Base-by-base conservation (phyloP, 2,797 vertebrate genomes). In the Euthynnus affinis region DNA sequence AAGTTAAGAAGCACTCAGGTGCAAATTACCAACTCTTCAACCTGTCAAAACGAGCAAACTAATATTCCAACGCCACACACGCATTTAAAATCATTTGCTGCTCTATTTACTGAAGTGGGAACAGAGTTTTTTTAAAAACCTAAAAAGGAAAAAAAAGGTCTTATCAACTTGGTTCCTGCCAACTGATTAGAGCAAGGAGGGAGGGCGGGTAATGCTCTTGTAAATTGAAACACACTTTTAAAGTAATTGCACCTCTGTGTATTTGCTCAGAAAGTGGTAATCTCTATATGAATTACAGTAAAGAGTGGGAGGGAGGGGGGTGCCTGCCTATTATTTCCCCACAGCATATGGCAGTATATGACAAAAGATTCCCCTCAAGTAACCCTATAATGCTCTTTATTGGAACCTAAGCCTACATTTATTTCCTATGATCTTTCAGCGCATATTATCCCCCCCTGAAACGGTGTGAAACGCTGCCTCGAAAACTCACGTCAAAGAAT, bases 141-240 rank as follows among this genome's bases (percentile, higher is more conserved):
- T 6, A 5, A 70, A 55, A 13, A 82, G 57, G n/a, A n/a, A n/a
- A n/a, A n/a, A n/a, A n/a, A n/a, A 66, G 37, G 65, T 71, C 55
- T 73, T n/a, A 72, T 80, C 17, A 29, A 82, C 78, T 79, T 22
- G 1, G 81, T 80, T 84, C 55, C 76, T 13, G 1, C 71, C 51
- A 79, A 71, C 22, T 60, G 58, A 81, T 44, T 18, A 34, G 44
- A 74, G 63, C 68, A 6, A 74, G 61, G 34, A 10, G 37, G 8
- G 37, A 10, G 2, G 37, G 37, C 9, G 3, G 37, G 2, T 60
- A 58, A 17, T 14, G 44, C 71, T 77, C 65, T 57, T 78, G 80
- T 80, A 85, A 88, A 84, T 59, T 83, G 37, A 82, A 86, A 87
- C 62, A 40, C 60, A 79, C 46, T 72, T 78, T 78, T 55, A 60